Conservation (phyloP, 2,888 invertebrate species). For the Ligdia adustata region DNA sequence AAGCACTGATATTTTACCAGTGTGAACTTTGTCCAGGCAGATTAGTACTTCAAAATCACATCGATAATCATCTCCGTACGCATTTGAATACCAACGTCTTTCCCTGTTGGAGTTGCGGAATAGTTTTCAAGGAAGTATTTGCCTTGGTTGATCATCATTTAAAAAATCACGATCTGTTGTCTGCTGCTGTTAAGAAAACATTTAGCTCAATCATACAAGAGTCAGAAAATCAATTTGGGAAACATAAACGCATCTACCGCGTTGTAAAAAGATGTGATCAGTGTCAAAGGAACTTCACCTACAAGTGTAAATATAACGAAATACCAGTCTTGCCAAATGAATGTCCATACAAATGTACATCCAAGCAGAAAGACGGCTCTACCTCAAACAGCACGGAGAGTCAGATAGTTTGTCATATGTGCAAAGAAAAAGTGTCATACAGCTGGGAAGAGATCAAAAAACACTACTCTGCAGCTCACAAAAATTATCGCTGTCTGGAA, state of each 20-base stretch:
- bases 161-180: constrained; percentile 45
- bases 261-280: constrained; percentile 66
- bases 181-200: constrained; percentile 36
- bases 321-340: constrained; percentile 59
- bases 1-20: constrained; percentile 57
- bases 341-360: constrained; percentile 66
- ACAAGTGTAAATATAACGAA: constrained; percentile 61
- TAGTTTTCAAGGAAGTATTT: constrained; percentile 47
- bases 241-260: constrained; percentile 46
- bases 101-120: constrained; percentile 69
- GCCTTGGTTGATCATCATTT: constrained; percentile 57
- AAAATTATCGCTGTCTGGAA: constrained; percentile 62
- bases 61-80: constrained; percentile 59
- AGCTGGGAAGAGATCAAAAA: constrained; percentile 65
- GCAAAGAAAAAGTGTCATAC: constrained; percentile 54
- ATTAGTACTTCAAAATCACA: constrained; percentile 59
- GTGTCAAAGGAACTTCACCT: constrained; percentile 63
- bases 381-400: constrained; percentile 22
- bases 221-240: constrained; percentile 24
- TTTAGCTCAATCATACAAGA: constrained; percentile 33
- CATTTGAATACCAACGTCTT: constrained; percentile 52
- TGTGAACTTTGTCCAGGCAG: constrained; percentile 69
- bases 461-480: constrained; percentile 63
- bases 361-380: constrained; percentile 33
- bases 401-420: constrained; percentile 59